Evolutionary conservation across 2,113 vertebrate genomes (phyloP).

Genomic region (Mormyrus lacerda): DNA sequence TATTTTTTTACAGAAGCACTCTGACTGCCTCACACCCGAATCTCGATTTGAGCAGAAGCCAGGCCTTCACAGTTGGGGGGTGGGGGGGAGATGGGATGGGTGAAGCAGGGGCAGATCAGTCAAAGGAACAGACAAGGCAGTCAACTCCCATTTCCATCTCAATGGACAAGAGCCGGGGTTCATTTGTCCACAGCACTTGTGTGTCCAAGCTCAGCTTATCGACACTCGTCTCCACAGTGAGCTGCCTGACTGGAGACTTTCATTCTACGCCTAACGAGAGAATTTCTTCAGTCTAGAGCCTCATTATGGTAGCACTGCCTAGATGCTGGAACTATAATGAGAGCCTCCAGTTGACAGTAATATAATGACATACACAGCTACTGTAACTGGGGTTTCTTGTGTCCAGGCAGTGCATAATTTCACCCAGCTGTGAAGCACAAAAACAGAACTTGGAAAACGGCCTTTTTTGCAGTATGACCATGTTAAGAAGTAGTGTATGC

Average conservation of each 20-base stretch:
- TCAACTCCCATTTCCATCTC: slow-evolving; percentile 21
- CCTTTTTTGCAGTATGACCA: not conserved
- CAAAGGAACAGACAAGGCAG: not conserved
- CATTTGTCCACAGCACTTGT: not conserved
- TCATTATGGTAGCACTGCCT: not conserved
- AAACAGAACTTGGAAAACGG: not conserved
- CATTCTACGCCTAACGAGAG: not conserved
- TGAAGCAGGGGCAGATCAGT: not conserved
- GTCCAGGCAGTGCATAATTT: not conserved
- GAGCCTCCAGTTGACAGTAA: not conserved
- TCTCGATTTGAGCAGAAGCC: not conserved
- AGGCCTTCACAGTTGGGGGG: not conserved
- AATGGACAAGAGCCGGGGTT: not conserved
- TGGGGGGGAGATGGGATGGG: not conserved
- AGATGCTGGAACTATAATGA: not conserved
- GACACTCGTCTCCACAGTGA: not conserved
- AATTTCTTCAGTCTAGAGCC: not conserved
- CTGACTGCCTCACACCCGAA: not conserved
- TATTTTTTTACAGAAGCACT: not conserved
- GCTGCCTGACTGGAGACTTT: not conserved
- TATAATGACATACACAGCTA: not conserved
- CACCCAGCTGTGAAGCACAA: not conserved
- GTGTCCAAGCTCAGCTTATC: not conserved
- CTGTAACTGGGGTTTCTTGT: not conserved
- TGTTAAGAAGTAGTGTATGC: not conserved